Base-by-base conservation (phyloP, 2,888 invertebrate genomes). In the Teleiodes luculella region DNA sequence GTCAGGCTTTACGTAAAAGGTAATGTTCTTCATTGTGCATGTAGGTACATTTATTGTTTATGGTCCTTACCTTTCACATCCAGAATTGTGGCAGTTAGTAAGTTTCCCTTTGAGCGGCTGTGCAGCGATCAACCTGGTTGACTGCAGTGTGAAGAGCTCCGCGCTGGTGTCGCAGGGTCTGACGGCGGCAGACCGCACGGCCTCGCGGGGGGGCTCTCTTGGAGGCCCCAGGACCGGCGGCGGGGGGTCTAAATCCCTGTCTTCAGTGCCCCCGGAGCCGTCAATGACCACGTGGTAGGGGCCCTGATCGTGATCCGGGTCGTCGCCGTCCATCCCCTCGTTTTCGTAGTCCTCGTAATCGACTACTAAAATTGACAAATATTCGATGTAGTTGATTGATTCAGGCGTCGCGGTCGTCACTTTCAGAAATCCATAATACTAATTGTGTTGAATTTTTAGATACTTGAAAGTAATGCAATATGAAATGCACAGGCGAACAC, bases 21-120 rank as follows among this genome's bases (percentile, higher is more conserved):
- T n/a, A n/a, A n/a, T n/a, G n/a, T 35, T 11, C 35, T n/a, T n/a
- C 6, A 35, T n/a, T n/a, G n/a, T 5, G 41, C 24, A n/a, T 13
- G 24, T 7, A 20, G 13, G 8, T 33, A 2, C 7, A 8, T 33
- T 2, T 33, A 8, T 33, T 7, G 8, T 35, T 3, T 16, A 20
- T 24, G 8, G 6, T 5, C 6, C 54, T 59, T 74, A 95, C 95
- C 95, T 94, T 80, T 96, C 96, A 75, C 97, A 97, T 58, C 96
- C 96, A 39, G 95, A 95, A 54, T 93, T 93, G 72, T 96, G 96
- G 75, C 96, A 97, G 78, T 96, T 97, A 36, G 96, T 96, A 43
- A 96, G 90, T 82, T 96, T 96, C 53, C 96, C 97, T 86, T 96
- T 97, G 2, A 96, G 89, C 28, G 96, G 96, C 83, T 95, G 96